Evolutionary conservation across 2,113 vertebrate species (phyloP).

Genomic region (Paraplagusia blochii): DNA sequence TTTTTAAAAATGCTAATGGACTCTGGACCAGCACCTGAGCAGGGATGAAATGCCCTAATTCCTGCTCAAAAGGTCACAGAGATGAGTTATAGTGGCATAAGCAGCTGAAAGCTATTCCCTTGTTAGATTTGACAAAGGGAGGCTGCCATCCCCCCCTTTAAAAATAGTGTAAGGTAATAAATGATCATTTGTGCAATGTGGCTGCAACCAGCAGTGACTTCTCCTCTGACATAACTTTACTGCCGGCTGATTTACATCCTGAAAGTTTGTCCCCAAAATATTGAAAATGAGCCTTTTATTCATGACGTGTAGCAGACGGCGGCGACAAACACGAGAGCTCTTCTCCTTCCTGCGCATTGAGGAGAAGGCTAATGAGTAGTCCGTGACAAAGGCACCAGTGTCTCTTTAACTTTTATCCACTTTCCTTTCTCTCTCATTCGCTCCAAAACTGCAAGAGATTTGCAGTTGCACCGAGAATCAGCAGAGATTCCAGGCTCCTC

Average conservation of each 20-base stretch:
- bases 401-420: slow-evolving; percentile 54
- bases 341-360: slow-evolving; percentile 62
- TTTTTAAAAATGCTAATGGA: slow-evolving; percentile 79
- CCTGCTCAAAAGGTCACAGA: slow-evolving; percentile 78
- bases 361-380: slow-evolving; percentile 66
- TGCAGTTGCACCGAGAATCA: slow-evolving; percentile 43
- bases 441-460: slow-evolving; percentile 48
- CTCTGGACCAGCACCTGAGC: slow-evolving; percentile 73
- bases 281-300: slow-evolving; percentile 68
- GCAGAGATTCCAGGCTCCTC: slow-evolving; percentile 32
- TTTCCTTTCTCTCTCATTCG: slow-evolving; percentile 15
- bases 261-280: slow-evolving; percentile 69
- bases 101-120: slow-evolving; percentile 83
- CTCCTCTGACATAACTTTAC: slow-evolving; percentile 72
- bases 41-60: slow-evolving; percentile 81
- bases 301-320: slow-evolving; percentile 61
- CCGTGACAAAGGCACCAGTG: slow-evolving; percentile 63
- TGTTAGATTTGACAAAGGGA: slow-evolving; percentile 81
- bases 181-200: slow-evolving; percentile 78
- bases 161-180: slow-evolving; percentile 83
- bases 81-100: slow-evolving; percentile 78
- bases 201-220: slow-evolving; percentile 74
- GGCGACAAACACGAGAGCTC: slow-evolving; percentile 55
- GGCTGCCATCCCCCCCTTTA: slow-evolving; percentile 77
- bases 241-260: slow-evolving; percentile 71